Evolutionary conservation across 2,888 invertebrate species (phyloP).

Genomic region (Camponotus fellah): DNA sequence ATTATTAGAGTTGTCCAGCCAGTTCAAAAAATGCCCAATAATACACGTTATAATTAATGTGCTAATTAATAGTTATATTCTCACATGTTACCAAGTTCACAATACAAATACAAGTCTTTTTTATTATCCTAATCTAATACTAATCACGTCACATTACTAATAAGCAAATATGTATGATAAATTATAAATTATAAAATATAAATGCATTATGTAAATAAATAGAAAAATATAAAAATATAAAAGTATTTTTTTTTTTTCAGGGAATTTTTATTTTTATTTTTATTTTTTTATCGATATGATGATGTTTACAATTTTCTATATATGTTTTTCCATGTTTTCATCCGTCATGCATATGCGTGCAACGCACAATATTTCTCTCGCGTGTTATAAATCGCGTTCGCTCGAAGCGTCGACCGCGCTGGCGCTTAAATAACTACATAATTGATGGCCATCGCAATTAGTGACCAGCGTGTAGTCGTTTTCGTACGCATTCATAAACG

Average conservation of each 20-base stretch:
- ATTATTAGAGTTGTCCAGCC: slow-evolving; percentile 1
- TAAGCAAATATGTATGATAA: neutral
- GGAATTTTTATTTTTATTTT: neutral
- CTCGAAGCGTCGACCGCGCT: neutral
- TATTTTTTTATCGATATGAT: neutral
- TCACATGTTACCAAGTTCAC: slow-evolving; percentile 16
- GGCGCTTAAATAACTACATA: slow-evolving; percentile 57
- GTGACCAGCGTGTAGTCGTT: slow-evolving; percentile 39
- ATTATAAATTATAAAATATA: neutral
- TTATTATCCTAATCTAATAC: neutral
- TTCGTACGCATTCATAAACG: slow-evolving; percentile 12
- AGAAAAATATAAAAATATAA: neutral
- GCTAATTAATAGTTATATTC: slow-evolving; percentile 45
- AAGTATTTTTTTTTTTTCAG: neutral
- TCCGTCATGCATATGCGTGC: neutral
- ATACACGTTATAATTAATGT: slow-evolving; percentile 13
- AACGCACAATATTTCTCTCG: neutral
- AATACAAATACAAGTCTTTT: neutral
- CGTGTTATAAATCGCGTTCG: slow-evolving; percentile 15
- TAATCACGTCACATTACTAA: neutral
- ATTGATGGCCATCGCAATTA: slow-evolving; percentile 64
- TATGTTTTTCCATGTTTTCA: neutral
- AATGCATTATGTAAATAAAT: neutral
- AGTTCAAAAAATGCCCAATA: neutral
- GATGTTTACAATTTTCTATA: neutral